Evolutionary conservation across 2,888 invertebrate species (phyloP), one percentile per base, ranked within the genome.

Genomic region (Sesia apiformis): DNA sequence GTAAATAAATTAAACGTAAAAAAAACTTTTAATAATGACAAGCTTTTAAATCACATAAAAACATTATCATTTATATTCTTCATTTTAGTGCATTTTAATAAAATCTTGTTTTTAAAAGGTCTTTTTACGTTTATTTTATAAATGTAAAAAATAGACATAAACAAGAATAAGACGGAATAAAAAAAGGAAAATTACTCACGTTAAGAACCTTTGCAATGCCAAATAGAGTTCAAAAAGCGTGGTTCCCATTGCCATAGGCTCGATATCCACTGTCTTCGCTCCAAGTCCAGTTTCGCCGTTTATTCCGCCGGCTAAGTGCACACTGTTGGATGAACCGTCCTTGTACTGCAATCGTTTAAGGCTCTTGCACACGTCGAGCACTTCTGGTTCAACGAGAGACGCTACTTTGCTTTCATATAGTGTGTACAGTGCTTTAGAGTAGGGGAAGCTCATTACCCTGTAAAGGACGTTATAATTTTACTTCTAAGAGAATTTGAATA

Each of bases 211-310:
- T 77, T 98, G 97, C 55, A 98, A 83, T 0, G 96, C 93, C 60
- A 98, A 91, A 81, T 98, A 98, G 5, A 98, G 90, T 79, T 98
- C 97, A 79, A 98, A 97, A 53, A 98, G 85, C 3, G 95, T 94
- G 1, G 97, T 97, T 0, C 97, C 97, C 91, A 96, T 93, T 3
- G 93, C 92, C 49, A 96, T 81, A 7, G 94, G 93, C 61, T 94
- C 94, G 8, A 90, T 81, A 4, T 91, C 90, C 0, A 90, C 84
- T 1, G 80, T 73, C 0, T 89, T 78, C 1, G 82, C 67, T 0
- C 91, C 90, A 5, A 90, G 39, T 0, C 85, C 85, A 1, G 91
- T 84, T 23, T 83, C 90, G 8, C 92, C 91, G 42, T 89, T 90
- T 6, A 90, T 63, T 1, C 91, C 91, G 1, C 90, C 91, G 2